These are phyloP conservation scores for Temnothorax rugatulus DNA, from an alignment of 2,888 invertebrate species.

Conservation along the genomic window DNA sequence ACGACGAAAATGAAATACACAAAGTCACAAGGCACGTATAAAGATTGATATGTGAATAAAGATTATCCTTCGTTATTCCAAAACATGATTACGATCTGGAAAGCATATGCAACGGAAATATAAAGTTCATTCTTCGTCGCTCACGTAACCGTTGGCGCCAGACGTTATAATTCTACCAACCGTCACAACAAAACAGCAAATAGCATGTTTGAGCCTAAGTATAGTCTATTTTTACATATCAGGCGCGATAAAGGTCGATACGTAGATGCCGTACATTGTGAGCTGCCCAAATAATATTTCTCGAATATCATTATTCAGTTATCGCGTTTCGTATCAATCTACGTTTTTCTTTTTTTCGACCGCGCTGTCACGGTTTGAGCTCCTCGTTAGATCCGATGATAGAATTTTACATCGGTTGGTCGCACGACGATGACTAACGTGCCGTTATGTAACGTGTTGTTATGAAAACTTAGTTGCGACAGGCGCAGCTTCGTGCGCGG, in stretches of 20 bases:
- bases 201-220: neutral
- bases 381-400: constrained; percentile 25
- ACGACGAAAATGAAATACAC: neutral
- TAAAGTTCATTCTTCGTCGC: constrained; percentile 6
- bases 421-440: constrained; percentile 64
- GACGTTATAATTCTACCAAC: constrained; percentile 11
- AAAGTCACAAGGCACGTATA: too few relatives aligned
- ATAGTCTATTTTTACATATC: constrained; percentile 15
- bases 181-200: constrained; percentile 33
- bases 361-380: neutral
- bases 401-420: constrained; percentile 6
- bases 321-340: neutral
- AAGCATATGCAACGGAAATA: neutral
- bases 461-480: constrained; percentile 45
- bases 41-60: neutral
- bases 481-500: constrained; percentile 21
- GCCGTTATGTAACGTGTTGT: constrained; percentile 61
- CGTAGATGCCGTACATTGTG: too few relatives aligned
- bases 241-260: neutral
- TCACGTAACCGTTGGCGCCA: constrained; percentile 19
- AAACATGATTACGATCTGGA: neutral
- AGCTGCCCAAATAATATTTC: neutral
- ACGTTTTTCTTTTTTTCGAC: neutral
- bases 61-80: neutral
- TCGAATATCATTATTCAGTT: neutral